phyloP scores from a whole-genome alignment of 2,888 invertebrate species.

The Dicyrtomina minuta region DNA sequence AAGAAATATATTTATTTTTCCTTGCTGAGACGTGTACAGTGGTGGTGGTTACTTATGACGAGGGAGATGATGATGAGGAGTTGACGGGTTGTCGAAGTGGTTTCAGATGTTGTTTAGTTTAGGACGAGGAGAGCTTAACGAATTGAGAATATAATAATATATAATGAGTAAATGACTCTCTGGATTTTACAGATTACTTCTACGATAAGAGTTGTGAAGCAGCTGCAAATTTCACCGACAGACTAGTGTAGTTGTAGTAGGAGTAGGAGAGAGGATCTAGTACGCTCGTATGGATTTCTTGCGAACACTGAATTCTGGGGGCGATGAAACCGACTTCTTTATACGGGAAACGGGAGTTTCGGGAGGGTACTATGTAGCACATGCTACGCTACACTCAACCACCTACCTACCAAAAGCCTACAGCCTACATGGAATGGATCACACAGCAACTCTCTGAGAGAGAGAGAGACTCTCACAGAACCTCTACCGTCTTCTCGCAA shows the following conservation, averaged over 20 bases:
- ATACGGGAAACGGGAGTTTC: conserved; percentile 36
- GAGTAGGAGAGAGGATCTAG: not conserved
- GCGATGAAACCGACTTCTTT: conserved; percentile 30
- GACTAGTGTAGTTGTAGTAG: too few relatives aligned
- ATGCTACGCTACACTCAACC: not conserved
- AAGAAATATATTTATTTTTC: too few relatives aligned
- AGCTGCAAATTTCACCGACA: not conserved
- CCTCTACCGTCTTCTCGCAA: not conserved
- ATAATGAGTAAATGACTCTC: not conserved
- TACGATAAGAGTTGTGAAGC: not conserved
- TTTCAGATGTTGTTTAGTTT: not conserved
- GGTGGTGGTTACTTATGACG: too few relatives aligned
- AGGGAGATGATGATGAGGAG: too few relatives aligned
- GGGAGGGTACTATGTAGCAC: conserved; percentile 17
- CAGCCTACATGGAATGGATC: too few relatives aligned
- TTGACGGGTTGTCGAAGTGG: not conserved
- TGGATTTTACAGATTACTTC: not conserved
- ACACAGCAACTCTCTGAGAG: too few relatives aligned
- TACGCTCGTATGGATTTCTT: conserved; percentile 13
- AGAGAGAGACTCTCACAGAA: not conserved
- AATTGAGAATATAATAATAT: too few relatives aligned
- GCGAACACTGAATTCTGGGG: conserved; percentile 19
- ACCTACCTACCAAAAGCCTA: not conserved
- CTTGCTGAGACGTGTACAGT: too few relatives aligned
- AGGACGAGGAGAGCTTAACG: too few relatives aligned